Evolutionary conservation across 2,888 invertebrate genomes (phyloP).

Genomic region (Lasioglossum morio): DNA sequence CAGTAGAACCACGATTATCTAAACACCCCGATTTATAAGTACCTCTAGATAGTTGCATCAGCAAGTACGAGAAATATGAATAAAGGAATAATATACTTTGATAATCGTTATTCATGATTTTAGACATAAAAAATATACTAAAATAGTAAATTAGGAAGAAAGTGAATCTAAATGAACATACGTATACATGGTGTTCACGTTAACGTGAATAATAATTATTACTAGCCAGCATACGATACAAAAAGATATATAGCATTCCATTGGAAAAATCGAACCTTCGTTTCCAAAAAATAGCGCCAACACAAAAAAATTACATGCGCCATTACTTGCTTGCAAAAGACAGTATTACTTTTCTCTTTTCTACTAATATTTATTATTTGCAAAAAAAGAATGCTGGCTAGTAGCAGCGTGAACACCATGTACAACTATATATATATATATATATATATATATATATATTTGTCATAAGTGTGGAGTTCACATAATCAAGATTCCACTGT

Average conservation of each 20-base stretch:
- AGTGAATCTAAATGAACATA: not conserved
- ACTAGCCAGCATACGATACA: not conserved
- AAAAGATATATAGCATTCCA: not conserved
- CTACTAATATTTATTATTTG: not conserved
- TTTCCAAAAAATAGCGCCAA: not conserved
- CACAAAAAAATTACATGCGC: not conserved
- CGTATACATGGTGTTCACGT: not conserved
- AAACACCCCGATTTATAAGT: not conserved
- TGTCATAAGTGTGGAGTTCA: not conserved
- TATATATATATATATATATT: not conserved
- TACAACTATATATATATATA: not conserved
- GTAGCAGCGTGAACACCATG: not conserved
- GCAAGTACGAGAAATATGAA: not conserved
- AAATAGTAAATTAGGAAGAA: not conserved
- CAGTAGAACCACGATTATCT: conserved; percentile 3
- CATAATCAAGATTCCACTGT: conserved; percentile 7
- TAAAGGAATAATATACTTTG: not conserved
- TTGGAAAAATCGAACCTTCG: not conserved
- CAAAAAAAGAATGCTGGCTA: not conserved
- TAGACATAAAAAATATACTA: not conserved
- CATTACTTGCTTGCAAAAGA: not conserved
- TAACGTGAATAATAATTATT: not conserved
- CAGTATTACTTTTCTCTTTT: not conserved
- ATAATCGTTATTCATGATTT: not conserved
- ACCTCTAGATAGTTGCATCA: not conserved